phyloP scores from a whole-genome alignment of 2,888 invertebrate species.

The Malacosoma neustria region DNA sequence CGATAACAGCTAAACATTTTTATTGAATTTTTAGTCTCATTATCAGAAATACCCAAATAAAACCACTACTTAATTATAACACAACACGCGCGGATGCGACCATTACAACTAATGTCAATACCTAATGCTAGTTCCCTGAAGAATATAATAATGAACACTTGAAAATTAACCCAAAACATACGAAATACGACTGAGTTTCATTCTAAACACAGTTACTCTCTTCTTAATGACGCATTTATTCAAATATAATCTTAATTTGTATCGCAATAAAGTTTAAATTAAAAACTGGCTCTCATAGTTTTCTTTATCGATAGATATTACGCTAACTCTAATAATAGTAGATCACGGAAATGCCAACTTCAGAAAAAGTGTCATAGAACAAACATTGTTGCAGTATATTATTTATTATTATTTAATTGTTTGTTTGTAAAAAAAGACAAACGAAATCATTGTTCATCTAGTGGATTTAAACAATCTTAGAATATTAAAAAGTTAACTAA shows the following conservation, averaged over 20 bases:
- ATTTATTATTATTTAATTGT: too few relatives aligned
- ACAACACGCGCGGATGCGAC: conserved; percentile 2
- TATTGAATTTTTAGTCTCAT: too few relatives aligned
- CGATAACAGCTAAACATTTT: too few relatives aligned
- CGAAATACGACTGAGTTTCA: background rate
- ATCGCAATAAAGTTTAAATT: background rate
- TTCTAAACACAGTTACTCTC: background rate
- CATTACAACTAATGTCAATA: conserved; percentile 8
- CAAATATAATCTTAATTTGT: background rate
- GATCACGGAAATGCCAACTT: conserved; percentile 26
- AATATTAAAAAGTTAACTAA: too few relatives aligned
- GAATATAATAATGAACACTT: background rate
- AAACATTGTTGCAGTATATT: too few relatives aligned
- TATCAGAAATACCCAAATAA: background rate
- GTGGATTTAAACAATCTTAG: too few relatives aligned
- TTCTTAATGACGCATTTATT: background rate
- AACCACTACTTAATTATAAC: conserved; percentile 3
- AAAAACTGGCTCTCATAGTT: conserved; percentile 17
- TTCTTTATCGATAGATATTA: conserved; percentile 13
- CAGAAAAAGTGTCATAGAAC: conserved; percentile 17
- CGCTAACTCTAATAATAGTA: conserved; percentile 15
- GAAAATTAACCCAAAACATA: background rate
- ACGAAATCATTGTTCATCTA: too few relatives aligned
- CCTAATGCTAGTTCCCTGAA: conserved; percentile 4
- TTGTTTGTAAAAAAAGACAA: too few relatives aligned